Base-by-base conservation (phyloP, 1,140 invertebrate species). In the Glossosoma conforme region DNA sequence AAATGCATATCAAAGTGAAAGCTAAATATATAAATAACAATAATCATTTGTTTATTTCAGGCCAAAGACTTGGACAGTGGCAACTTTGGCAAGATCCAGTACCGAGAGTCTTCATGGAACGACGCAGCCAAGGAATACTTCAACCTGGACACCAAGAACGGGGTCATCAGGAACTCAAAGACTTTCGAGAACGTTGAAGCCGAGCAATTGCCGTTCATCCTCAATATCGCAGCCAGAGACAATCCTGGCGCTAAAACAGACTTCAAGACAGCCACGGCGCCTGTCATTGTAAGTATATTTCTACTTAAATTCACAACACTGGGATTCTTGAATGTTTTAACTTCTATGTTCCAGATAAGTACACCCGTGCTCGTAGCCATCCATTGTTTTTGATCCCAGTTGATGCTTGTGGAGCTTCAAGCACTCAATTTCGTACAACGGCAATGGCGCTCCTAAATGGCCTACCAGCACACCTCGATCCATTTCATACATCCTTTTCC, bases 51-150 rank as follows among this genome's bases (percentile, higher is more conserved):
- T 9, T 58, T 46, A 45, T 60, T 62, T 53, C 60, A 87, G 71
- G 89, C 91, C 2, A 80, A 83, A 52, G 91, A 94, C 65, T 79
- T 79, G 47, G 91, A 94, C 57, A 89, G 86, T 48, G 88, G 87
- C 3, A 80, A 83, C 50, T 89, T 80, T 62, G 88, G 88, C 1
- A 82, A 82, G 60, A 70, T 94, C 1, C 77, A 83, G 40, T 93
- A 89, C 61, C 78, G 76, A 17, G 76, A 88, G 52, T 66, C 79
- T 4, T 74, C 73, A 0, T 78, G 78, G 59, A 76, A 77, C 0
- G 76, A 77, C 50, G 68, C 66, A n/a, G 78, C 77, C 1, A 76
- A 79, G 3, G 80, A 82, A 44, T 88, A 84, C 60, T 91, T 93
- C 54, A 69, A 68, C 6, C 79, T 93, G n/a, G 84, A 91, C 51